Percentiles rank a stretch among this genome's conserved stretches.
phyloP scores from a whole-genome alignment of 2,113 vertebrate genomes.

The Piprites chloris region DNA sequence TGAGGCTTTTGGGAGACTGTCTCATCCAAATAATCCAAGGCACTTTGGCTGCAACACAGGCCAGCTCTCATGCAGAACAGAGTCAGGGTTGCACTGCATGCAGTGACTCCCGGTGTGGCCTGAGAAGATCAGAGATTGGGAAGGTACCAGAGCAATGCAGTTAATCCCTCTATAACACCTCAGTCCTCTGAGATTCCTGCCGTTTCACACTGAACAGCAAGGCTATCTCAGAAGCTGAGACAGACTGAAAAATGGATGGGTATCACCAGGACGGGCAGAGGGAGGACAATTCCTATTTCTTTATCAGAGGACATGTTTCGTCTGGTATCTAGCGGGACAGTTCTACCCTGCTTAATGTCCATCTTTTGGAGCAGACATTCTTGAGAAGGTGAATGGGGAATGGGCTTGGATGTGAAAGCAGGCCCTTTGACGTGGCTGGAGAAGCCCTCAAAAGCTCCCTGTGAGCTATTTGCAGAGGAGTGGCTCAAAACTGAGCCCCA shows the following conservation, averaged over 20 bases:
- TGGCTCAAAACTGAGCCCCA: not conserved
- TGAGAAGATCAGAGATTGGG: not conserved
- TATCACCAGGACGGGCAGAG: not conserved
- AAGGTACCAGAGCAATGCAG: not conserved
- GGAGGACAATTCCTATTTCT: not conserved
- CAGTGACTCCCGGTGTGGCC: not conserved
- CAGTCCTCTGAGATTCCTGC: not conserved
- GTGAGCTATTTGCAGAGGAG: not conserved
- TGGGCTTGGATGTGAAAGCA: not conserved
- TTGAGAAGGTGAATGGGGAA: not conserved
- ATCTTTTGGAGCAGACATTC: not conserved
- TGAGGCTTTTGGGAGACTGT: not conserved
- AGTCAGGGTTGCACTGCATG: not conserved
- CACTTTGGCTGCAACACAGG: not conserved
- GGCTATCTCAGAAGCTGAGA: not conserved
- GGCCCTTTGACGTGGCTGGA: not conserved
- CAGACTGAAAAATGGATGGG: not conserved
- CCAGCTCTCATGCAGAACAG: not conserved
- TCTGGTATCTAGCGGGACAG: not conserved
- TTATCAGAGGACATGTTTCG: not conserved
- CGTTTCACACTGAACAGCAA: not conserved
- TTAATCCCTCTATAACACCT: not conserved
- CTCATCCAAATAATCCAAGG: not conserved
- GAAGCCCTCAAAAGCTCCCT: not conserved
- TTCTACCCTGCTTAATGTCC: not conserved